These are phyloP conservation scores for Cryptoprocta ferox DNA, from an alignment of 2,797 vertebrate species.

Conservation along the genomic window DNA sequence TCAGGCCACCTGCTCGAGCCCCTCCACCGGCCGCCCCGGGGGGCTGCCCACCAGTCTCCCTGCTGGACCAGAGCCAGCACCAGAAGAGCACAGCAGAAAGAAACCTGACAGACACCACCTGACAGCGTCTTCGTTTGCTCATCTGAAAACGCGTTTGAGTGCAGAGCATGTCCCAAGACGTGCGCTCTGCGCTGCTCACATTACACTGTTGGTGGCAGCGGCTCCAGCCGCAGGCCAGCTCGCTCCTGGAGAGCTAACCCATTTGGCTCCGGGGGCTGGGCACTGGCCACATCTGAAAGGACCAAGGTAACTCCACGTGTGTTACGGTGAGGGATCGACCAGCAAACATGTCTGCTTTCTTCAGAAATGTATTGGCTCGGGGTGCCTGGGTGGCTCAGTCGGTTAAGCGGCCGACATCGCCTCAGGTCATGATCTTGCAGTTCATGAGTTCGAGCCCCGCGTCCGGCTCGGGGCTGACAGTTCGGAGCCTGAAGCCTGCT, in stretches of 20 bases:
- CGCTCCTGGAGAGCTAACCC: neutral
- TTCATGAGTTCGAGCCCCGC: too few relatives aligned
- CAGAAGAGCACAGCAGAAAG: neutral
- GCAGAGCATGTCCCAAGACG: neutral
- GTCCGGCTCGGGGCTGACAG: too few relatives aligned
- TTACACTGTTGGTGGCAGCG: neutral
- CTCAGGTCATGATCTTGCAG: too few relatives aligned
- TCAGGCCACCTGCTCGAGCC: neutral
- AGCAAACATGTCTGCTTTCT: neutral
- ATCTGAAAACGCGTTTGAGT: neutral
- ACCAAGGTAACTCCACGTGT: neutral
- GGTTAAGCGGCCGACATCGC: too few relatives aligned
- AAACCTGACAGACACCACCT: neutral
- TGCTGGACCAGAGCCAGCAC: neutral
- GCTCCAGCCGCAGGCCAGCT: neutral
- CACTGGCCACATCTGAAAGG: neutral
- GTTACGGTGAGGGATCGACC: neutral
- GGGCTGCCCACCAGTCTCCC: neutral
- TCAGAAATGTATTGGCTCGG: neutral
- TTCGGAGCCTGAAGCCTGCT: too few relatives aligned
- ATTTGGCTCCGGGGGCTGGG: neutral
- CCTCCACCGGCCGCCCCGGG: too few relatives aligned
- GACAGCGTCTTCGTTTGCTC: neutral
- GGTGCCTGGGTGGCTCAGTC: too few relatives aligned
- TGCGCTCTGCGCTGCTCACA: too few relatives aligned